Conservation (phyloP, 1,140 invertebrate genomes). For the Coptotermes formosanus region DNA sequence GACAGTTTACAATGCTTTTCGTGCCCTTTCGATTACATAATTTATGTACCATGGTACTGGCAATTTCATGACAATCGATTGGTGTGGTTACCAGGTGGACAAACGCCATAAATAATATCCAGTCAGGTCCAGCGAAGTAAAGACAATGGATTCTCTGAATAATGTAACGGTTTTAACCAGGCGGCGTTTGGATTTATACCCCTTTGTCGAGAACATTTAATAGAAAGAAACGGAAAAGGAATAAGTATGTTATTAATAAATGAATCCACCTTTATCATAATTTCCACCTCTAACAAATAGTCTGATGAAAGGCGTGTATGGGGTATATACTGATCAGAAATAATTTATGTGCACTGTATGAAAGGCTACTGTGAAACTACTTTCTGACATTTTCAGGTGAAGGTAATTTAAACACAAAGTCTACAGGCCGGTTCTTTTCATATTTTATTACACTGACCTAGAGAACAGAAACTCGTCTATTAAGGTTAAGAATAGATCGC, state of each 20-base stretch:
- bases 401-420: not conserved
- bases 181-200: too few relatives aligned
- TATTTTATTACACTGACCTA: conserved; percentile 1
- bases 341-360: not conserved
- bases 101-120: too few relatives aligned
- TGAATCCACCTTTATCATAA: not conserved
- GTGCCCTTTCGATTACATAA: too few relatives aligned
- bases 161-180: too few relatives aligned
- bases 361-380: not conserved
- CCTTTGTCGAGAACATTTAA: not conserved
- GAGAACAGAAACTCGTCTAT: not conserved
- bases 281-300: not conserved
- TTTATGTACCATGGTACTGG: too few relatives aligned
- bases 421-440: not conserved
- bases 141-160: too few relatives aligned
- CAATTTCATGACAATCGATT: too few relatives aligned
- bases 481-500: not conserved
- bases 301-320: not conserved
- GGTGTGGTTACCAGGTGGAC: too few relatives aligned
- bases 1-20: too few relatives aligned
- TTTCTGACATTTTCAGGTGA: not conserved
- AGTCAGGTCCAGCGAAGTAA: too few relatives aligned
- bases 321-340: not conserved
- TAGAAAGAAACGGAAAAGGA: not conserved
- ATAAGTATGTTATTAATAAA: not conserved